Conservation (phyloP, 2,797 vertebrate genomes). For the Phyllotis vaccarum region DNA sequence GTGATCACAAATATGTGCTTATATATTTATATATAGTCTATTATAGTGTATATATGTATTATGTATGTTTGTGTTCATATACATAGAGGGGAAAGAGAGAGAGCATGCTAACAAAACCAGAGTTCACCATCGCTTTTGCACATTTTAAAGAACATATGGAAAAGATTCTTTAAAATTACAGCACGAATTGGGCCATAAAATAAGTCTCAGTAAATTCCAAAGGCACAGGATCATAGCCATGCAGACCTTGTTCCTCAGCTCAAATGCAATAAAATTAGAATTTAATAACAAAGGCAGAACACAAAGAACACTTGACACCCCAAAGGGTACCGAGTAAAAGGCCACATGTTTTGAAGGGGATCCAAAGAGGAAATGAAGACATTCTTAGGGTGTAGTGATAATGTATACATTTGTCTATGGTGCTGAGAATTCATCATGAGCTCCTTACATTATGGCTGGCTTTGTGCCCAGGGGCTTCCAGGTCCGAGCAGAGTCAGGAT, state of each 20-base stretch:
- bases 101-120: not conserved
- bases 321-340: not conserved
- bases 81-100: not conserved
- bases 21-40: not conserved
- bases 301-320: not conserved
- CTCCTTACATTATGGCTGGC: accelerated
- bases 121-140: not conserved
- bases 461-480: no score
- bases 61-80: not conserved
- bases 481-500: not conserved
- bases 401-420: not conserved
- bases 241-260: not conserved
- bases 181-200: constrained; percentile 52
- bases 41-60: not conserved
- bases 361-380: constrained; percentile 34
- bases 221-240: not conserved
- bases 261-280: constrained; percentile 28
- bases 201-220: constrained; percentile 65
- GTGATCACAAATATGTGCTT: not conserved
- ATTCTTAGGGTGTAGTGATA: not conserved
- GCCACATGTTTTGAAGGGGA: not conserved
- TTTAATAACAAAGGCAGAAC: constrained; percentile 40
- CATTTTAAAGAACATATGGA: constrained; percentile 59
- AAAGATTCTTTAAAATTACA: constrained; percentile 46
- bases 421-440: accelerated